Conservation (phyloP, 2,797 vertebrate species). For the Brotula barbata region DNA sequence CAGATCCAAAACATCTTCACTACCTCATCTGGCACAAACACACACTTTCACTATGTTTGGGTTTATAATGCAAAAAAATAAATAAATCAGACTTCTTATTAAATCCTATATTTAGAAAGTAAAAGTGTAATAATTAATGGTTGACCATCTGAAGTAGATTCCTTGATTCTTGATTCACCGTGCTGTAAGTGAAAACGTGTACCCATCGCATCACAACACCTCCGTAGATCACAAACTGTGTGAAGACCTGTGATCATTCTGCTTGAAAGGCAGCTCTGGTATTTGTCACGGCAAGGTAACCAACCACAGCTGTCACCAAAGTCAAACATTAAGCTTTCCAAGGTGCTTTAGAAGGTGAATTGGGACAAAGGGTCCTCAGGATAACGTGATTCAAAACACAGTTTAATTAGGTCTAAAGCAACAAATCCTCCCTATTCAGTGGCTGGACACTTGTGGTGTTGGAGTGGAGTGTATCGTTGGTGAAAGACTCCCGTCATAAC, state of each 20-base stretch:
- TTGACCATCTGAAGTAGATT: too few relatives aligned
- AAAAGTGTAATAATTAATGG: constrained; percentile 7
- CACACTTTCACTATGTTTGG: too few relatives aligned
- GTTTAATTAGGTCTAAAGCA: constrained; percentile 79
- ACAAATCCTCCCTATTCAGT: constrained; percentile 76
- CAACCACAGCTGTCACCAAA: constrained; percentile 42
- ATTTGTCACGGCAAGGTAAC: constrained; percentile 8
- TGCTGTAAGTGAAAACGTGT: not conserved
- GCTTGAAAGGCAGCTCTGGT: constrained; percentile 22
- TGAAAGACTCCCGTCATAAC: constrained; percentile 73
- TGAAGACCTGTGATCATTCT: constrained; percentile 12
- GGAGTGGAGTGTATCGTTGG: constrained; percentile 68
- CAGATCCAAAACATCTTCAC: constrained; percentile 41
- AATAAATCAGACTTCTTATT: too few relatives aligned
- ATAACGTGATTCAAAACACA: constrained; percentile 68
- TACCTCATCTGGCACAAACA: not conserved
- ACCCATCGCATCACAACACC: not conserved
- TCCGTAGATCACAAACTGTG: constrained; percentile 14
- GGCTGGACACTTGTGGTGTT: constrained; percentile 70
- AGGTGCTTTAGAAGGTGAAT: constrained; percentile 69
- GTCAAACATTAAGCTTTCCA: constrained; percentile 62
- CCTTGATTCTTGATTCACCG: too few relatives aligned
- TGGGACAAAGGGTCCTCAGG: constrained; percentile 67
- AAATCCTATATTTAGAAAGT: constrained; percentile 3
- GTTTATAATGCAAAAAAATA: too few relatives aligned